These are phyloP conservation scores for Adelges cooleyi DNA, from an alignment of 1,140 invertebrate genomes.

Conservation along the genomic window DNA sequence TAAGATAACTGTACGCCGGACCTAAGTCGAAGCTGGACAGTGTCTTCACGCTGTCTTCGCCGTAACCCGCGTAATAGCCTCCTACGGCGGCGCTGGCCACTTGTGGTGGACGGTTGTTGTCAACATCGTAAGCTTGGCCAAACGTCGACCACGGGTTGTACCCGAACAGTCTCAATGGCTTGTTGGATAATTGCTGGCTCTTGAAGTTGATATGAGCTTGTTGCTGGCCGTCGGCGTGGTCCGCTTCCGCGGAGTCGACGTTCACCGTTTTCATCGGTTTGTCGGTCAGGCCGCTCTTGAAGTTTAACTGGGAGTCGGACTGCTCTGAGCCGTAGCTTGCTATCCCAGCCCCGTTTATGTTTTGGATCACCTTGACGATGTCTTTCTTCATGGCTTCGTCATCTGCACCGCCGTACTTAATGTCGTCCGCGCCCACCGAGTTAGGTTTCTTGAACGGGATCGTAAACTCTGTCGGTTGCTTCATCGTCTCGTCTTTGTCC, in stretches of 20 bases:
- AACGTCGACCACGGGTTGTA: constrained; percentile 4
- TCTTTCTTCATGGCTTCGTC: constrained; percentile 12
- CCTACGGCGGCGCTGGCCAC: too few relatives aligned
- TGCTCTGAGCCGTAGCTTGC: background rate
- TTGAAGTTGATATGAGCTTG: background rate
- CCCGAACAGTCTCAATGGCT: constrained; percentile 8
- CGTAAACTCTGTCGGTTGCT: constrained; percentile 3
- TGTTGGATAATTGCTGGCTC: constrained; percentile 13
- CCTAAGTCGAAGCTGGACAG: too few relatives aligned
- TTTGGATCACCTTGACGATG: constrained; percentile 23
- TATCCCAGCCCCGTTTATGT: background rate
- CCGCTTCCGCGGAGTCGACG: background rate
- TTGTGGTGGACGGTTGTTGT: constrained; percentile 6
- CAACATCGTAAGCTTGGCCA: background rate
- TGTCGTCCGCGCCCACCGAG: background rate
- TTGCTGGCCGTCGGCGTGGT: background rate
- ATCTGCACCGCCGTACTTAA: background rate
- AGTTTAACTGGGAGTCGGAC: background rate
- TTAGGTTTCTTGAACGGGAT: constrained; percentile 12
- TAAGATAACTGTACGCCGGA: too few relatives aligned
- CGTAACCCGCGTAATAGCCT: too few relatives aligned
- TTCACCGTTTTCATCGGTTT: background rate
- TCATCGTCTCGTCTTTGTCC: background rate
- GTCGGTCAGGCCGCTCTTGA: background rate
- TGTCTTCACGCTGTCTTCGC: too few relatives aligned